Base-by-base conservation (phyloP, 2,888 invertebrate species). In the Drosophila multiciliata region DNA sequence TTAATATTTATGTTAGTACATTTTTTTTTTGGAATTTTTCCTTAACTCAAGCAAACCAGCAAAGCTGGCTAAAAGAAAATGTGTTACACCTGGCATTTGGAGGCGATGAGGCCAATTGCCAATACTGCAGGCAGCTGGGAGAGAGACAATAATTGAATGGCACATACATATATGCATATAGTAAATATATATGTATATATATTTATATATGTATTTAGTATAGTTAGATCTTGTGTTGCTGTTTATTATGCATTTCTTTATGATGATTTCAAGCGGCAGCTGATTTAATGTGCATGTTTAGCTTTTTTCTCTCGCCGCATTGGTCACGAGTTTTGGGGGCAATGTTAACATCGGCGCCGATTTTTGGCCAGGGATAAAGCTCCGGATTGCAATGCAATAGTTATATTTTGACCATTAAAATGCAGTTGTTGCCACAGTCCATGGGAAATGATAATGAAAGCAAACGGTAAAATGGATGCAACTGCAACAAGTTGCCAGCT, bases 341-440 rank as follows among this genome's bases (percentile, higher is more conserved):
- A 73, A 80, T 86, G 86, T 80, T 82, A 85, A 82, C 86, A 85
- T 79, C 87, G 87, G 70, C 75, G 81, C 54, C 67, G 68, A 71
- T 80, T 77, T 71, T 82, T 54, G 71, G 74, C 54, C 62, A 62
- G 32, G 83, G 48, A 42, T 64, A 36, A 45, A 35, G 59, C 50
- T 52, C 26, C 36, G 38, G 35, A 63, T 60, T 20, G 62, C 53
- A 64, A 69, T 65, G 72, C 71, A 66, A 66, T 29, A 71, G 72
- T 82, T 86, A 90, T 88, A 90, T 87, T 88, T 88, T 82, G 88
- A 83, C 87, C 87, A 87, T 87, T 87, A 88, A 86, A 79, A 79
- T 75, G 80, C 86, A 83, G 71, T 78, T 80, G 67, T 61, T 66
- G 60, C 53, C 60, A 65, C 54, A 68, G 68, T 66, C 70, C 40